These are phyloP conservation scores for Agrilus cyanescens DNA, from an alignment of 2,888 invertebrate genomes.

Conservation along the genomic window DNA sequence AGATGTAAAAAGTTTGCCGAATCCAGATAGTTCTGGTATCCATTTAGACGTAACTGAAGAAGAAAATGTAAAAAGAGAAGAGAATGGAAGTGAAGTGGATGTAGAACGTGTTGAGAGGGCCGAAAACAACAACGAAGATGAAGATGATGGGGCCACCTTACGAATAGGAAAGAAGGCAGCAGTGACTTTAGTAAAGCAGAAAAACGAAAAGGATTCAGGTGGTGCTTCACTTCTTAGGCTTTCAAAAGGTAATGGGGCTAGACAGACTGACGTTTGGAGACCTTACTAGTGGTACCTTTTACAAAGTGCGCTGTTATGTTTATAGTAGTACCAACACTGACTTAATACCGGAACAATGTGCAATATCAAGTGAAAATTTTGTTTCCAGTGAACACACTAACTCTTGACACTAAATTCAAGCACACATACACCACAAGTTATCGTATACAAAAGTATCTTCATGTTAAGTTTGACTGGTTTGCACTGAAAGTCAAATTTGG, in stretches of 20 bases:
- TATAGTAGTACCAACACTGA: too few species aligned
- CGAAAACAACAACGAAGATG: constrained; percentile 17
- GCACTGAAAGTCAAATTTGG: too few species aligned
- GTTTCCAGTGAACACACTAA: too few species aligned
- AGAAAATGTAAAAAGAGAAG: constrained; percentile 16
- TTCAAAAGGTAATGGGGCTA: constrained; percentile 34
- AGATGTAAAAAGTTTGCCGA: constrained; percentile 16
- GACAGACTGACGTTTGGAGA: constrained; percentile 65
- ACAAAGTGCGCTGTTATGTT: not conserved
- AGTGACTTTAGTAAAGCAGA: constrained; percentile 32
- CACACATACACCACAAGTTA: too few species aligned
- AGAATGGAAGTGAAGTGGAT: constrained; percentile 13
- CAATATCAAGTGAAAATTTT: not conserved
- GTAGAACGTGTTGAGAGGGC: constrained; percentile 1
- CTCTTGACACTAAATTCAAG: too few species aligned
- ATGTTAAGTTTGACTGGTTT: too few species aligned
- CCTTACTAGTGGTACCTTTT: constrained; percentile 44
- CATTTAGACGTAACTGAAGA: constrained; percentile 12
- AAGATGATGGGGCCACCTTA: constrained; percentile 31
- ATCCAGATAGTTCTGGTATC: constrained; percentile 20
- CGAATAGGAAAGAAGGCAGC: constrained; percentile 29
- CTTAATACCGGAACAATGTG: not conserved
- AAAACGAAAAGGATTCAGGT: constrained; percentile 29
- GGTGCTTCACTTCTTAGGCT: constrained; percentile 24
- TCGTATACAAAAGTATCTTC: too few species aligned